Base-by-base conservation (phyloP, 2,888 invertebrate species). In the Apotomis betuletana region DNA sequence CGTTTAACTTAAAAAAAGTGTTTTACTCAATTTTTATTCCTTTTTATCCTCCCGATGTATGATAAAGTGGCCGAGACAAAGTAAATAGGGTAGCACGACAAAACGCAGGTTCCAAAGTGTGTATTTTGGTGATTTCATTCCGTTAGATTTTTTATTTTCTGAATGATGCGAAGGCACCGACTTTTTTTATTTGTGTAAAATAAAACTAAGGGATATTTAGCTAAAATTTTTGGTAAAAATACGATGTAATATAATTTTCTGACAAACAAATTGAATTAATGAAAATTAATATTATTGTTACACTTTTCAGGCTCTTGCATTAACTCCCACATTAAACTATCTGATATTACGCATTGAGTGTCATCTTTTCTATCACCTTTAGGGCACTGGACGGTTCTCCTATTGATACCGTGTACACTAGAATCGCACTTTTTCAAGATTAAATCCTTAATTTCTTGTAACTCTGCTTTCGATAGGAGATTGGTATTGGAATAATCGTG, bases 361-460 rank as follows among this genome's bases (percentile, higher is more conserved):
- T 73, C 64, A 6, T 67, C 5, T 55, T 71, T 58, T 36, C 12
- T 1, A 60, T 70, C 67, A 0, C 3, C 54, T 5, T 52, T 69
- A 6, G 41, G 41, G 0, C 68, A 71, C 74, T 81, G 86, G 0
- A 91, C 69, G 8, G 79, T 83, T 41, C 76, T 82, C 64, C 90
- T 84, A 41, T 78, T 86, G 3, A 91, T 84, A 0, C 90, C 91
- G 10, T 88, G 82, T 0, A 85, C 77, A 70, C 87, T 90, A 0
- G 92, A 90, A 0, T 79, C 79, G 54, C 88, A 86, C 58, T 82
- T 85, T 41, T 80, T 80, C 3, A 88, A 73, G 12, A 92, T 88
- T 67, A 91, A 78, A 41, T 89, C 83, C 70, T 90, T 91, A 0
- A 91, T 80, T 70, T 90, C 87, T 6, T 85, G 78, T 62, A 92